These are phyloP conservation scores for Ostrea edulis DNA, from an alignment of 1,140 invertebrate species.

Conservation along the genomic window DNA sequence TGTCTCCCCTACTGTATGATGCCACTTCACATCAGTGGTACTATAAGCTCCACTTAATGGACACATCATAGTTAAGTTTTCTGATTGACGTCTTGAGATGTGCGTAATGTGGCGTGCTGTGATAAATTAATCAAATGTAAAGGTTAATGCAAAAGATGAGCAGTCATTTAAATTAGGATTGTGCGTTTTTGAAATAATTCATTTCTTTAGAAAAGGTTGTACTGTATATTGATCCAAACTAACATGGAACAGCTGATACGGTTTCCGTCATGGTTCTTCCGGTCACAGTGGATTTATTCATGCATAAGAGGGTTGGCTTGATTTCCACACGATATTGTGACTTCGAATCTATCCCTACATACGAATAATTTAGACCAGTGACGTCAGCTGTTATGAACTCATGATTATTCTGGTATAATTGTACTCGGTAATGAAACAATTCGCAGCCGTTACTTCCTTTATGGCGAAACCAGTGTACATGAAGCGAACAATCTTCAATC, in stretches of 20 bases:
- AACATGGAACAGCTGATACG: neutral
- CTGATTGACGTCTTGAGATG: neutral
- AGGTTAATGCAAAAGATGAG: no score
- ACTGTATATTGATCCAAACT: neutral
- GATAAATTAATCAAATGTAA: neutral
- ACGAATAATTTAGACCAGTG: neutral
- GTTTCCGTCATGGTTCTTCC: neutral
- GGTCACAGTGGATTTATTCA: neutral
- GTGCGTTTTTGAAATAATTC: no score
- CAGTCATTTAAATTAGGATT: no score
- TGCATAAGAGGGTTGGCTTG: neutral
- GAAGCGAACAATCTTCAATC: neutral
- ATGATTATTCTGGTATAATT: neutral
- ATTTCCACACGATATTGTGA: neutral
- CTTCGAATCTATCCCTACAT: neutral
- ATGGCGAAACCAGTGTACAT: neutral
- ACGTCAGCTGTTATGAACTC: neutral
- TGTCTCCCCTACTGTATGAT: neutral
- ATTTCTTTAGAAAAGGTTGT: no score
- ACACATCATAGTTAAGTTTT: neutral
- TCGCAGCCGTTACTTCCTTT: neutral
- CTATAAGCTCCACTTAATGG: neutral
- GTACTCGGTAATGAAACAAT: neutral
- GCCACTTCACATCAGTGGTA: neutral
- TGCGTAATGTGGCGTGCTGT: neutral